Base-by-base conservation (phyloP, 2,113 vertebrate species). In the Scophthalmus maximus region DNA sequence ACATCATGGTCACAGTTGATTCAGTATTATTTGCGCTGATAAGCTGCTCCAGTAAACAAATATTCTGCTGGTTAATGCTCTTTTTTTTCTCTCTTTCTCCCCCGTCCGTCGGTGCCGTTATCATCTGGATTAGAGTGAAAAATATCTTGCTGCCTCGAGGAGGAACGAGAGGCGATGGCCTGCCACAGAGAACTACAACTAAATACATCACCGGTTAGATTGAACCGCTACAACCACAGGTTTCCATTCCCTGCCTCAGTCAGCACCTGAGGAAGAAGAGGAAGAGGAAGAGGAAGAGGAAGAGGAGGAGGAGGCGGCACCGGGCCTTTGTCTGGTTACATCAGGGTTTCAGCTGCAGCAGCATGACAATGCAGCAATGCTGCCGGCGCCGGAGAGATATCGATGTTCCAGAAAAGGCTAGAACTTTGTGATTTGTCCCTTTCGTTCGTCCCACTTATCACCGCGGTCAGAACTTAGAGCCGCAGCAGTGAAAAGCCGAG, bases 11-110 rank as follows among this genome's bases (percentile, higher is more conserved):
- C 20, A 23, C 25, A 2, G 6, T 30, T 9, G 53, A 62, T 70
- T 84, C 23, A 4, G 60, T 64, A 55, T 56, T 50, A 71, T 71
- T 76, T 73, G 40, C 29, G 23, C 15, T 1, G 27, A 59, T 29
- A 52, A 47, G 62, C 49, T 64, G 56, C 64, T 8, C 49, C 25
- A 32, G 25, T 34, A 29, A 69, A 58, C 27, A 29, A 20, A 42
- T 22, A 58, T 27, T 42, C 51, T 7, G 1, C 40, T 15, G 26
- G 23, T 29, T 4, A 20, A 22, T 32, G 36, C 26, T 66, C 15
- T 26, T 32, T 51, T 29, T 27, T 11, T 22, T 4, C 20, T 6
- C 32, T 23, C 5, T n/a, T n/a, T n/a, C n/a, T n/a, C n/a, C n/a
- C n/a, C n/a, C n/a, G n/a, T n/a, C 9, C 58, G 18, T 42, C 49